Percentiles rank a stretch among this genome's conserved stretches.
Conservation (phyloP, 2,888 invertebrate species). For the Pheosia gnoma region DNA sequence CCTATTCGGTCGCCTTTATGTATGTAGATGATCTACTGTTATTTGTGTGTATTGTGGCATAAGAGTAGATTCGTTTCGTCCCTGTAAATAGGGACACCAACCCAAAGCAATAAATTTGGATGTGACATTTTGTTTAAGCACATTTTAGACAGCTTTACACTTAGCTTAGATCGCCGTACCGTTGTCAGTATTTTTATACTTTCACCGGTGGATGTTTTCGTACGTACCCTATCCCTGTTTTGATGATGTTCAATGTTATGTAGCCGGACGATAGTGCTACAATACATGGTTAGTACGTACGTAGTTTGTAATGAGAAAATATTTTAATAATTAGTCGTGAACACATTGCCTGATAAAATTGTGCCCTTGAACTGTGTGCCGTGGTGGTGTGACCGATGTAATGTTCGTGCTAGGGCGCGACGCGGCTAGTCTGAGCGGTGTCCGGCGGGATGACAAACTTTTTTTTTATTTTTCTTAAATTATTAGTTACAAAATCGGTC, state of each 20-base stretch:
- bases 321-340: slow-evolving; percentile 51
- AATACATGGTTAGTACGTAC: slow-evolving; percentile 64
- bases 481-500: slow-evolving; percentile 65
- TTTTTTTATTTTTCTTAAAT: slow-evolving; percentile 60
- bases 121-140: slow-evolving; percentile 68
- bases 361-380: slow-evolving; percentile 75
- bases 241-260: slow-evolving; percentile 47
- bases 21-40: slow-evolving; percentile 1
- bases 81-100: slow-evolving; percentile 56
- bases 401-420: slow-evolving; percentile 46
- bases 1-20: too few relatives aligned
- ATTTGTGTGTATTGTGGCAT: slow-evolving; percentile 7
- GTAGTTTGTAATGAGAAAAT: slow-evolving; percentile 55
- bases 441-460: slow-evolving; percentile 38
- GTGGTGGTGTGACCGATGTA: slow-evolving; percentile 52
- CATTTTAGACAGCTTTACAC: slow-evolving; percentile 62
- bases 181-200: slow-evolving; percentile 38
- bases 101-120: slow-evolving; percentile 79
- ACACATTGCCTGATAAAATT: slow-evolving; percentile 71
- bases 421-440: slow-evolving; percentile 45
- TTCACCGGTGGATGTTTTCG: slow-evolving; percentile 40
- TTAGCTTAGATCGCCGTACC: slow-evolving; percentile 45
- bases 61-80: slow-evolving; percentile 51
- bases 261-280: slow-evolving; percentile 67
- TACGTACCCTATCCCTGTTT: slow-evolving; percentile 36